Conservation (phyloP, 2,113 vertebrate genomes). For the Dipodomys stephensi region DNA sequence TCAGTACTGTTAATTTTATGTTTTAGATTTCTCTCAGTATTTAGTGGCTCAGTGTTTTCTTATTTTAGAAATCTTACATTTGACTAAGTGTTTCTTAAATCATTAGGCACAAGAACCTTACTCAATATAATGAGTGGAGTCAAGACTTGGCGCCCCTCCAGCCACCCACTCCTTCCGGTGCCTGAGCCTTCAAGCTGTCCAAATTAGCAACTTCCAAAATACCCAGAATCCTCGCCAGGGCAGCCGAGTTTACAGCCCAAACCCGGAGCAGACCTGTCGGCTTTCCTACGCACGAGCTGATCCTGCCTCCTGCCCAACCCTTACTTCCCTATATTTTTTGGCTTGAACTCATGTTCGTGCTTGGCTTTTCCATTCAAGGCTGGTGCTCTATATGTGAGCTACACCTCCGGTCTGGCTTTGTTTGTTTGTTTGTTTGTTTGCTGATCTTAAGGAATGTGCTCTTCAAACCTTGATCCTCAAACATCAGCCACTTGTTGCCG, state of each 20-base stretch:
- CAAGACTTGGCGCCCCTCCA: background rate
- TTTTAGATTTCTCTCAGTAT: background rate
- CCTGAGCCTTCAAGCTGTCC: background rate
- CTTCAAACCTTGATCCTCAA: too few species aligned
- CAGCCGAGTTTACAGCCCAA: background rate
- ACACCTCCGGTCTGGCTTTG: too few species aligned
- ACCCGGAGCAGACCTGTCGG: background rate
- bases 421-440: too few species aligned
- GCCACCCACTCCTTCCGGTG: conserved; percentile 33
- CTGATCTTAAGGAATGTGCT: too few species aligned
- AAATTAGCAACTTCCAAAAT: conserved; percentile 4
- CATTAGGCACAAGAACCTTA: background rate
- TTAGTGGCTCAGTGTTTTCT: background rate
- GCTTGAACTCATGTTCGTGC: too few species aligned
- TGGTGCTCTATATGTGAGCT: too few species aligned
- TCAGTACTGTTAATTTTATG: background rate
- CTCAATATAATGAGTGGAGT: background rate
- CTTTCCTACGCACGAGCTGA: background rate
- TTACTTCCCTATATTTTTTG: background rate
- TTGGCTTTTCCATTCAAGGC: too few species aligned
- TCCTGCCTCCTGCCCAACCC: rapidly evolving
- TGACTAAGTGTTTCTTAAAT: background rate
- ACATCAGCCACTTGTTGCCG: too few species aligned
- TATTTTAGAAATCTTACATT: conserved; percentile 48
- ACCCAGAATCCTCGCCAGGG: background rate